Base-by-base conservation (phyloP, 2,797 vertebrate genomes). In the Semaprochilodus insignis region DNA sequence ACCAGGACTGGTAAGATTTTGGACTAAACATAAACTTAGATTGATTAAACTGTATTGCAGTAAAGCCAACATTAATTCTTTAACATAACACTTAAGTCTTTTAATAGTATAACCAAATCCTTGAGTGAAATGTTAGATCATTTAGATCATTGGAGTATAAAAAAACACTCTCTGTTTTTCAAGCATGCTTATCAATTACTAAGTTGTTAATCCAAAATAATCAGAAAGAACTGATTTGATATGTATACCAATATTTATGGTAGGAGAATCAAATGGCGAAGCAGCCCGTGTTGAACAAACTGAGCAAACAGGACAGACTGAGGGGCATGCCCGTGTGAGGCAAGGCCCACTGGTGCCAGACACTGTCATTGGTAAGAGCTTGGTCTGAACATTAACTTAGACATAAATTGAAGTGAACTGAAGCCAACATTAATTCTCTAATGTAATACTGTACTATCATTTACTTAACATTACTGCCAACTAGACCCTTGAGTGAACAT, bases 281-380 rank as follows among this genome's bases (percentile, higher is more conserved):
- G 82, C 81, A 89, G 85, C 51, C 21, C 75, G 83, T 89, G 82
- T 83, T 78, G 76, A 87, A 84, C 65, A 75, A 85, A 86, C 52
- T 73, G 87, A 80, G 85, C 87, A 87, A 74, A 79, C 85, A 82
- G 72, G 66, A 77, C 85, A 63, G 55, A 34, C 25, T 51, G 16
- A 23, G 21, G 66, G 62, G 59, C 40, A 88, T 80, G 80, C 34
- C 71, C 40, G 31, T 54, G 90, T 75, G 88, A 93, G 84, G 83
- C 83, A 78, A 88, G 87, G 77, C 72, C 85, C 81, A 72, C 84
- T 83, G 60, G 31, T 86, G 75, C 89, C 90, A 85, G 89, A 92
- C 83, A 78, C 88, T 14, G 85, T 87, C 55, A 88, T 86, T 90
- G 91, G 92, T 94, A 94, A 94, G 93, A 88, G 63, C 84, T 31